These are phyloP conservation scores for Saturnia japonica DNA, from an alignment of 2,888 invertebrate species.

Conservation along the genomic window DNA sequence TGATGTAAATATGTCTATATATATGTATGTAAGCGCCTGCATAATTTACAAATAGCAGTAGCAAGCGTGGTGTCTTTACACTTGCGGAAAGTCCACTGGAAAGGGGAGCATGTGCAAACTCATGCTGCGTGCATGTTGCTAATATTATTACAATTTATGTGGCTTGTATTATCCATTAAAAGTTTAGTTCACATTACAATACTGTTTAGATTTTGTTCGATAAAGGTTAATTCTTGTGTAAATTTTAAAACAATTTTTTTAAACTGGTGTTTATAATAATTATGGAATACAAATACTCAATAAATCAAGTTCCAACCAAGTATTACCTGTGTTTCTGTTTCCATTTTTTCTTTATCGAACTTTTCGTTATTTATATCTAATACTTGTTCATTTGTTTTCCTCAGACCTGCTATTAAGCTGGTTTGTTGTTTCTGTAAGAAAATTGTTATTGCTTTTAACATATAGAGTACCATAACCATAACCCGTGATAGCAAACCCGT, in stretches of 20 bases:
- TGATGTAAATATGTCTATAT: neutral
- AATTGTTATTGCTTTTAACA: neutral
- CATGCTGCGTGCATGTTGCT: too few species aligned
- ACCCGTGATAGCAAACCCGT: too few species aligned
- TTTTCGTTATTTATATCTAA: constrained; percentile 83
- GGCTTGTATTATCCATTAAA: too few species aligned
- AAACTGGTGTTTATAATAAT: too few species aligned
- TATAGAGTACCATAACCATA: too few species aligned
- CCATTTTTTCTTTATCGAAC: constrained; percentile 82
- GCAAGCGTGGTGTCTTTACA: neutral
- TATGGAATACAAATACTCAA: neutral
- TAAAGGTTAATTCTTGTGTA: too few species aligned
- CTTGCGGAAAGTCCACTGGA: neutral
- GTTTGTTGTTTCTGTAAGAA: constrained; percentile 93
- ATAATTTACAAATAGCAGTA: neutral
- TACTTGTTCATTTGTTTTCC: constrained; percentile 91
- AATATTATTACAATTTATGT: too few species aligned
- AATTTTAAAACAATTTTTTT: too few species aligned
- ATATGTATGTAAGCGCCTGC: neutral
- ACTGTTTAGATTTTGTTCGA: too few species aligned
- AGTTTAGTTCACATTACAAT: too few species aligned
- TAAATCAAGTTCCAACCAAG: neutral
- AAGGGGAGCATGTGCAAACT: neutral
- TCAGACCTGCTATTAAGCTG: constrained; percentile 93
- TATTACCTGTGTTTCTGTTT: constrained; percentile 55